Conservation (phyloP, 2,113 vertebrate genomes). For the Conger conger region DNA sequence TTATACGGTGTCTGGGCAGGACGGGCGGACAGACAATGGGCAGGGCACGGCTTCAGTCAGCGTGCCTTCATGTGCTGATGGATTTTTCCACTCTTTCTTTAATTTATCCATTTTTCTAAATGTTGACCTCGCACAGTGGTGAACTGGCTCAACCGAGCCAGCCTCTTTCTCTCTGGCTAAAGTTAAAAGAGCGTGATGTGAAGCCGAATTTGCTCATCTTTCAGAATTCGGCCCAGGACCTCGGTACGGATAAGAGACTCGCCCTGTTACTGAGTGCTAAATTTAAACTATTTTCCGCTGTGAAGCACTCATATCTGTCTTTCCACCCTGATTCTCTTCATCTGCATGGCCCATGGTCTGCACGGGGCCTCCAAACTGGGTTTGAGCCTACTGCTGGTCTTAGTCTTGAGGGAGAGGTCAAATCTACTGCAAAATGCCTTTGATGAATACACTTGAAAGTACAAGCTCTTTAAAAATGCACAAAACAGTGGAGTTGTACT, state of each 20-base stretch:
- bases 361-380: background rate
- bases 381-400: background rate
- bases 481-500: background rate
- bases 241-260: background rate
- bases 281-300: background rate
- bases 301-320: background rate
- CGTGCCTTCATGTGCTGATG: slow-evolving; percentile 48
- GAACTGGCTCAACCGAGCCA: background rate
- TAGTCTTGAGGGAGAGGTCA: background rate
- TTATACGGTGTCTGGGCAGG: slow-evolving; percentile 50
- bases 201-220: slow-evolving; percentile 1
- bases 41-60: slow-evolving; percentile 36
- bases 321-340: background rate
- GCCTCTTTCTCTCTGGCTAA: background rate
- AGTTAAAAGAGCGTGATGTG: background rate
- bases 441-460: background rate
- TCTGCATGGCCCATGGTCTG: background rate
- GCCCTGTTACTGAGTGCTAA: background rate
- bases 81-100: slow-evolving; percentile 33
- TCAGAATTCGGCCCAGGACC: background rate
- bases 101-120: slow-evolving; percentile 20
- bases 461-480: background rate
- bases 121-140: background rate
- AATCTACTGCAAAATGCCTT: too few relatives aligned
- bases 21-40: slow-evolving; percentile 27